Evolutionary conservation across 2,888 invertebrate species (phyloP), one percentile per base, ranked within the genome.

Genomic region (Rhorus exstirpatorius): DNA sequence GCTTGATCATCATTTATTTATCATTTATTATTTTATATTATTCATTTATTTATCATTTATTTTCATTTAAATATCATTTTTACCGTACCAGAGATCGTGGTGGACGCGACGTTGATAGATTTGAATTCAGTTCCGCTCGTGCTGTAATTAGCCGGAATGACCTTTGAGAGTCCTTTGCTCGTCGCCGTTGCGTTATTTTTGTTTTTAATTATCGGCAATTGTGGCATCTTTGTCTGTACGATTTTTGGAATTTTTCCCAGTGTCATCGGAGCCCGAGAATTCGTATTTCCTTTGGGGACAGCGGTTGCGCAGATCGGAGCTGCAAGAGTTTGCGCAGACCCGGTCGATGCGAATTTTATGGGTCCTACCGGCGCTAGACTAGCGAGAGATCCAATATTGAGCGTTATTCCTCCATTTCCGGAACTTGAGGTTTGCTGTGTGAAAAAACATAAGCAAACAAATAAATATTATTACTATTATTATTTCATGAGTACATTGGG

Each of bases 331-430:
- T 87, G 84, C 58, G 78, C 84, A 3, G 86, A 79, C 1, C 88
- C 67, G n/a, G 88, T 84, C 1, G 91, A 90, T 12, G 90, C 88
- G 61, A 93, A 87, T 79, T 92, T 90, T 70, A 93, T 91, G 1
- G 93, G 93, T 1, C 93, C 93, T 21, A 92, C 89, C 0, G 93
- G 92, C 8, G 92, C 90, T 51, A 93, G 79, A 85, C 93, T 93
- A 1, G 93, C 93, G 53, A 93, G 83, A 0, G 93, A 93, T 12
- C 93, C 93, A 38, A 93, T 93, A 72, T 93, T 93, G 17, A 93
- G 86, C 0, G 93, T 93, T 63, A 93, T 92, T n/a, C 93, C 93
- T 21, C 90, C 89, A 38, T 89, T 88, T 2, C 87, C 85, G 58
- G 89, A 84, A 71, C 60, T 87, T 0, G 88, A 67, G 31, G 84